Base-by-base conservation (phyloP, 64 coral and sea anemone species). In the Anthopleura sola region DNA sequence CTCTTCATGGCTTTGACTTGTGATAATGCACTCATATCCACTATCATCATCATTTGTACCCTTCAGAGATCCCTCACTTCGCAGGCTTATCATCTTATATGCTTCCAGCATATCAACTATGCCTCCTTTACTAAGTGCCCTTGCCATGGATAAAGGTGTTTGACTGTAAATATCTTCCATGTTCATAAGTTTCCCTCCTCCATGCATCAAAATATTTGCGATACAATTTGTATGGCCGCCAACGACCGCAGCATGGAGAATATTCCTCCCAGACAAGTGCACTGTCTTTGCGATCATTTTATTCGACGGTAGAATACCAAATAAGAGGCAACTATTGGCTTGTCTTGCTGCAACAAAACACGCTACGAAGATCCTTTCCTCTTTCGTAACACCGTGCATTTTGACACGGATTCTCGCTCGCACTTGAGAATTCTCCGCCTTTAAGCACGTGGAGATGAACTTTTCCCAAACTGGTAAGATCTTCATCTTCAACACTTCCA, bases 151-250 rank as follows among this genome's bases (percentile, higher is more conserved):
- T 26, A 91, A 31, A 26, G 89, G 89, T 3, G 89, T 91, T 33
- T 91, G 55, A 0, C 78, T 75, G 3, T 76, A 26, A 16, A 66
- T 55, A 26, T 91, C 89, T 10, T 62, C 53, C 17, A 56, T 85
- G 16, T 86, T 82, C 31, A 91, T 80, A 29, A 91, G 39, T 55
- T 55, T 82, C 75, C 85, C 85, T 3, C 89, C 89, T 17, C 84
- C 89, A 16, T 91, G 75, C 89, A 91, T 91, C 13, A 91, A 80
- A 53, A 91, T 36, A 82, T 91, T 86, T 32, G 84, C 89, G 0
- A 91, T 85, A 58, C 89, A 91, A 7, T 85, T 91, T 28, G 26
- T 86, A 14, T 82, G 53, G 2, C 77, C 84, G n/a, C 89, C 84
- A 37, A 57, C 60, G 48, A 91, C 89, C 13, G 89, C 89, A 26